A percentile compares a stretch with the other conserved stretches of the same genome.
These are phyloP conservation scores for Thumatha senex DNA, from an alignment of 2,888 invertebrate species.

Conservation along the genomic window DNA sequence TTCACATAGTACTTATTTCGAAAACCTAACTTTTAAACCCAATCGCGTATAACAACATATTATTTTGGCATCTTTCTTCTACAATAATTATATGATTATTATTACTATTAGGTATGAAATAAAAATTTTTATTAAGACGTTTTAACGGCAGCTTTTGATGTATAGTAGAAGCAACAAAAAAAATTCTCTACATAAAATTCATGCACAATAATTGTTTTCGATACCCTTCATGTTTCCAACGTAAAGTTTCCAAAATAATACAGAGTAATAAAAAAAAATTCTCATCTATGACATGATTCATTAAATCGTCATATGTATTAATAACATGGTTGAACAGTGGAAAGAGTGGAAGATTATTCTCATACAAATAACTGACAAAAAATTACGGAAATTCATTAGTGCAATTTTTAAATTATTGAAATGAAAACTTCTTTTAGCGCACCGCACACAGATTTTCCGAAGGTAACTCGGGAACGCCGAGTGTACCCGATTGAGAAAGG, in stretches of 20 bases:
- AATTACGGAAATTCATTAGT: no score
- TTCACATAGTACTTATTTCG: constrained; percentile 30
- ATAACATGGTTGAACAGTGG: background rate
- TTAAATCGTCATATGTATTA: background rate
- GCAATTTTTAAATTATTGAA: no score
- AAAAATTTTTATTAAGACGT: constrained; percentile 3
- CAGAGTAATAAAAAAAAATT: constrained; percentile 27
- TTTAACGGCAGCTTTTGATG: constrained; percentile 27
- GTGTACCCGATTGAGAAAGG: no score
- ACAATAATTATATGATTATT: constrained; percentile 9
- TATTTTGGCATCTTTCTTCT: no score
- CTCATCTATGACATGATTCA: constrained; percentile 25
- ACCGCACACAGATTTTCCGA: no score
- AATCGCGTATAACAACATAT: constrained; percentile 9
- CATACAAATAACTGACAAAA: background rate
- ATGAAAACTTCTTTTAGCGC: no score
- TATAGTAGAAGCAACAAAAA: constrained; percentile 10
- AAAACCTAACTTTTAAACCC: constrained; percentile 12
- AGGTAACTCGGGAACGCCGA: no score
- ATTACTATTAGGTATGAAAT: constrained; percentile 9
- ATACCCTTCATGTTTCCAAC: background rate
- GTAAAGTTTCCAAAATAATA: constrained; percentile 10
- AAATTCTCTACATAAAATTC: background rate
- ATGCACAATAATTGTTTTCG: no score
- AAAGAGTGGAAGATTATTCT: background rate